Conservation (phyloP, 2,797 vertebrate species). For the Acropternis orthonyx region DNA sequence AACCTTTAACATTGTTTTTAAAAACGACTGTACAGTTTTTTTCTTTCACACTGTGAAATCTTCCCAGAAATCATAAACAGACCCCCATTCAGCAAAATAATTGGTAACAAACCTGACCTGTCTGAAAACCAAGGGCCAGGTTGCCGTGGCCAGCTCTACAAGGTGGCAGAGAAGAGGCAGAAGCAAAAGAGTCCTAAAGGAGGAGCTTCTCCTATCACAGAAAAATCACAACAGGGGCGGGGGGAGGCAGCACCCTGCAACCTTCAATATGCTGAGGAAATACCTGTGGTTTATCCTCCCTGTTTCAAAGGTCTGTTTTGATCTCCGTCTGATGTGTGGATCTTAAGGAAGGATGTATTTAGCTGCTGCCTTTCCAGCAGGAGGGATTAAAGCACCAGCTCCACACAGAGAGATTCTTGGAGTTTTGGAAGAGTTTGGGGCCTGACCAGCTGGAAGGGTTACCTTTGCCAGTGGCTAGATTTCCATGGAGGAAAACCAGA, state of each 20-base stretch:
- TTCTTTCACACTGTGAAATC: not conserved
- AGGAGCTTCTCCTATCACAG: not conserved
- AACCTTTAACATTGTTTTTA: not conserved
- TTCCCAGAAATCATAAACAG: not conserved
- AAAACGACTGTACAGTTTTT: not conserved
- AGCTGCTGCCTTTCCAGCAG: not conserved
- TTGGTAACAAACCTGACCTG: not conserved
- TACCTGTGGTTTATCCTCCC: not conserved
- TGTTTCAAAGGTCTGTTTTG: not conserved
- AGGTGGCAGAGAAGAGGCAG: not conserved
- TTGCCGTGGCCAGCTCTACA: not conserved
- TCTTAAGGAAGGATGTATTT: not conserved
- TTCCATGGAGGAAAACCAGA: not conserved
- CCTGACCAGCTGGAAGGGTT: not conserved
- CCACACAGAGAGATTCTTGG: rapidly evolving
- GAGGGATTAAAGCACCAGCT: not conserved
- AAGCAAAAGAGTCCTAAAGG: not conserved
- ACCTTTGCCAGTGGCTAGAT: not conserved
- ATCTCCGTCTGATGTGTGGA: not conserved
- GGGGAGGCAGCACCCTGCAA: not conserved
- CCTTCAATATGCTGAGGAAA: not conserved
- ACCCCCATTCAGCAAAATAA: not conserved
- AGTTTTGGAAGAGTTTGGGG: not conserved
- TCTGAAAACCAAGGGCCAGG: not conserved
- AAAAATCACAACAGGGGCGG: not conserved